A percentile compares a stretch with the other conserved stretches of the same genome.
These are phyloP conservation scores for Pyrrhosoma nymphula DNA, from an alignment of 2,888 invertebrate species.

Conservation along the genomic window DNA sequence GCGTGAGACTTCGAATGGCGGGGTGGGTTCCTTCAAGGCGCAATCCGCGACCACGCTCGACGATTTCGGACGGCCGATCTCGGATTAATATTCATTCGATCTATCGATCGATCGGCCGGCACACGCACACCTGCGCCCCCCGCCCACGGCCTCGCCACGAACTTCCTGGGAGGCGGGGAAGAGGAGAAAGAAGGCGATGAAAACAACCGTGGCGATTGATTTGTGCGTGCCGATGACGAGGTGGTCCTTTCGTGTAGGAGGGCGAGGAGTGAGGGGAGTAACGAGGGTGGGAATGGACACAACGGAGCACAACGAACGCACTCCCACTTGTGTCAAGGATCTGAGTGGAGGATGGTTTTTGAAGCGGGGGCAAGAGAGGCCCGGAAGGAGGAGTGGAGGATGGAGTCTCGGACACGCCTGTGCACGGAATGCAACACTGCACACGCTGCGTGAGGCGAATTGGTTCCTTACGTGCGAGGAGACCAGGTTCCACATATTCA, in stretches of 20 bases:
- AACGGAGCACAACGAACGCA: neutral
- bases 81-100: neutral
- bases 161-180: neutral
- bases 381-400: neutral
- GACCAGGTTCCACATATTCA: no score
- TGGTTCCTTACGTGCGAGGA: neutral
- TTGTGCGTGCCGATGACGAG: neutral
- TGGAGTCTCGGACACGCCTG: neutral
- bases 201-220: neutral
- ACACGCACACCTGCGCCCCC: neutral
- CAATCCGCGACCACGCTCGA: neutral
- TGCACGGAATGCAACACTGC: neutral
- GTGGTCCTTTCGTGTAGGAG: neutral
- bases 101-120: no score
- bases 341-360: neutral
- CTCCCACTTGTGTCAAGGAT: neutral
- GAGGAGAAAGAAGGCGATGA: neutral
- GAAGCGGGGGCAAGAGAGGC: neutral
- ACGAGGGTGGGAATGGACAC: neutral
- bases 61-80: neutral
- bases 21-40: no score
- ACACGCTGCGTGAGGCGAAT: neutral
- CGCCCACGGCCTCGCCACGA: neutral
- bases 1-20: no score
- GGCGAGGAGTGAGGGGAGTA: neutral